phyloP scores from a whole-genome alignment of 1,140 invertebrate genomes.

The Limonius californicus region DNA sequence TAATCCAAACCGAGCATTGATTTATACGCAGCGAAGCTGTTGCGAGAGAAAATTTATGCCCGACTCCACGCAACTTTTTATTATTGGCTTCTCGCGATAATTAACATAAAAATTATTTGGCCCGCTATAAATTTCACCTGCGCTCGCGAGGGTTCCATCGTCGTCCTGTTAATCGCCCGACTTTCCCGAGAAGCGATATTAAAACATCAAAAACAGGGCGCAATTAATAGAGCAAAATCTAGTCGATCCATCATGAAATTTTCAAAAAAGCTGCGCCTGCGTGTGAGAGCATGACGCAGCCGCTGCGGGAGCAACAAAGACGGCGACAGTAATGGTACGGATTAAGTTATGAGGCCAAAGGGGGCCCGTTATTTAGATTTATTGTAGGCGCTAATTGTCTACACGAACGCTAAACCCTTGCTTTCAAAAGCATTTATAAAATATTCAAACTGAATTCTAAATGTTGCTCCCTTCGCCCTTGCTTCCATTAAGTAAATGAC shows the following conservation, averaged over 20 bases:
- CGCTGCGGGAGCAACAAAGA: slow-evolving; percentile 19
- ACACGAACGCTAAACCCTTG: slow-evolving; percentile 26
- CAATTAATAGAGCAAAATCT: not conserved
- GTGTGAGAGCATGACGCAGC: no score
- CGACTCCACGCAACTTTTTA: not conserved
- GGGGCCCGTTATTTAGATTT: slow-evolving; percentile 31
- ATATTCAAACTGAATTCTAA: slow-evolving; percentile 30
- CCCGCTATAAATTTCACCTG: no score
- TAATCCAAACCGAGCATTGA: not conserved
- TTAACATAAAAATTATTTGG: slow-evolving; percentile 1
- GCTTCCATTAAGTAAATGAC: slow-evolving; percentile 12
- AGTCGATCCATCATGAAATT: not conserved
- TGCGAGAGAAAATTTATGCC: not conserved
- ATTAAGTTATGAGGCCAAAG: slow-evolving; percentile 28
- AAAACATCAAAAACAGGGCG: not conserved
- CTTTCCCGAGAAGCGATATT: not conserved
- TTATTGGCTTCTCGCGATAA: slow-evolving; percentile 6
- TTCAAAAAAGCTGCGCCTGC: no score
- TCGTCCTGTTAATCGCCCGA: no score
- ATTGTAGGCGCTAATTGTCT: slow-evolving; percentile 31
- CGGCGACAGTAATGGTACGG: slow-evolving; percentile 21
- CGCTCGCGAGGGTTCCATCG: no score
- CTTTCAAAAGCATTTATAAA: slow-evolving; percentile 28
- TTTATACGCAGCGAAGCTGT: not conserved
- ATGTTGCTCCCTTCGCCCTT: not conserved